A percentile compares a stretch with the other conserved stretches of the same genome.
Evolutionary conservation across 2,888 invertebrate species (phyloP).

Genomic region (Heliconius cydno): DNA sequence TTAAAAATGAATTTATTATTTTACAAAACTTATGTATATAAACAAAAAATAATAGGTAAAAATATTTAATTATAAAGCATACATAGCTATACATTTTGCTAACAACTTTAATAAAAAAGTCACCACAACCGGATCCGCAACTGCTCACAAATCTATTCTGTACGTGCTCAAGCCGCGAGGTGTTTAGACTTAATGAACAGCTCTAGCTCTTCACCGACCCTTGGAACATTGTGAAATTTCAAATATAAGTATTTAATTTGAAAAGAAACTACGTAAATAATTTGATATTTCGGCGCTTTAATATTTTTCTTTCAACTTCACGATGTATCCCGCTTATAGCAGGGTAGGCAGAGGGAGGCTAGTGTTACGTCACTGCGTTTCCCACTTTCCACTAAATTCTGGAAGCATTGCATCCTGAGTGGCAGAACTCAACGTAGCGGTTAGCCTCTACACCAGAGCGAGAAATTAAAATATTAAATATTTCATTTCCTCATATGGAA

Average conservation of each 20-base stretch:
- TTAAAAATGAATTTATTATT: background rate
- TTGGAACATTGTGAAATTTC: constrained; percentile 45
- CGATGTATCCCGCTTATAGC: too few species aligned
- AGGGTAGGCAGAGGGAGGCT: too few species aligned
- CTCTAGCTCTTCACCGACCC: constrained; percentile 48
- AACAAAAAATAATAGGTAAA: background rate
- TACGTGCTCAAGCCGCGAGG: constrained; percentile 70
- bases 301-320: background rate
- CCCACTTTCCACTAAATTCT: too few species aligned
- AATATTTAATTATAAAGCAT: background rate
- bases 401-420: too few species aligned
- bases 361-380: too few species aligned
- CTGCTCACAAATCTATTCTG: constrained; percentile 63
- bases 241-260: constrained; percentile 47
- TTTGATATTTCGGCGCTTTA: background rate
- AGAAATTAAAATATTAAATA: too few species aligned
- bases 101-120: constrained; percentile 23
- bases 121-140: constrained; percentile 45
- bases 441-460: too few species aligned
- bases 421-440: too few species aligned
- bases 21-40: background rate
- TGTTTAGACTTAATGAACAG: constrained; percentile 72
- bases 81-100: background rate
- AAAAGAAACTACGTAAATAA: constrained; percentile 34
- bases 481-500: too few species aligned